phyloP scores from a whole-genome alignment of 2,888 invertebrate species.

The Campoletis raptor region DNA sequence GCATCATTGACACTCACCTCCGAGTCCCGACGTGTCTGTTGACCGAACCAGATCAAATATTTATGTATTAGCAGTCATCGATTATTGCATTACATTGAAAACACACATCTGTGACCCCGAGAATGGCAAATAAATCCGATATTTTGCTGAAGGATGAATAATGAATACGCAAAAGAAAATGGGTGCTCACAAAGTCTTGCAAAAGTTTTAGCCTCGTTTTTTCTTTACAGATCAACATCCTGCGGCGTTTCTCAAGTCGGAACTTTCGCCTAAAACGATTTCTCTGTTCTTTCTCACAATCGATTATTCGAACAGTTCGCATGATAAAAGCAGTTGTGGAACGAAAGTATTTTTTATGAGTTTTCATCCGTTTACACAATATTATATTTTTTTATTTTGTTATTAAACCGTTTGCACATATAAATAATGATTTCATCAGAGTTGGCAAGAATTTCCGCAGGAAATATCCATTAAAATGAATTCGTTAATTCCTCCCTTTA shows the following conservation, averaged over 20 bases:
- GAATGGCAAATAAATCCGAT: not conserved
- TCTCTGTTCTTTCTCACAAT: conserved; percentile 41
- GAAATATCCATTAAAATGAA: not conserved
- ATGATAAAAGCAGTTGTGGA: conserved; percentile 8
- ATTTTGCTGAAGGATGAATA: not conserved
- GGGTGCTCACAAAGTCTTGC: not conserved
- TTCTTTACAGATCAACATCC: conserved; percentile 5
- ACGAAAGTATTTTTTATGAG: not conserved
- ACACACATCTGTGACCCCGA: not conserved
- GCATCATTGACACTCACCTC: conserved; percentile 76
- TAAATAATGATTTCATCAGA: not conserved
- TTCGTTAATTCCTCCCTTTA: not conserved
- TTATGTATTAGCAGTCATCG: not conserved
- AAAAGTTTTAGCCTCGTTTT: not conserved
- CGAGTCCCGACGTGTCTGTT: conserved; percentile 83
- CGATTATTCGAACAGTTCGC: conserved; percentile 28
- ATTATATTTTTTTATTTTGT: conserved; percentile 1
- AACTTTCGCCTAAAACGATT: conserved; percentile 53
- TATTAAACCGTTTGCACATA: not conserved
- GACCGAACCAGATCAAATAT: conserved; percentile 57
- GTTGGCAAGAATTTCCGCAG: not conserved
- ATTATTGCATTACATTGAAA: not conserved
- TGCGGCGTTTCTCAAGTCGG: conserved; percentile 42
- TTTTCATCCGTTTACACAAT: not conserved
- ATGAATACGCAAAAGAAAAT: not conserved